A percentile compares a stretch with the other conserved stretches of the same genome.
Conservation (phyloP, 2,888 invertebrate genomes). For the Andrena fulva region DNA sequence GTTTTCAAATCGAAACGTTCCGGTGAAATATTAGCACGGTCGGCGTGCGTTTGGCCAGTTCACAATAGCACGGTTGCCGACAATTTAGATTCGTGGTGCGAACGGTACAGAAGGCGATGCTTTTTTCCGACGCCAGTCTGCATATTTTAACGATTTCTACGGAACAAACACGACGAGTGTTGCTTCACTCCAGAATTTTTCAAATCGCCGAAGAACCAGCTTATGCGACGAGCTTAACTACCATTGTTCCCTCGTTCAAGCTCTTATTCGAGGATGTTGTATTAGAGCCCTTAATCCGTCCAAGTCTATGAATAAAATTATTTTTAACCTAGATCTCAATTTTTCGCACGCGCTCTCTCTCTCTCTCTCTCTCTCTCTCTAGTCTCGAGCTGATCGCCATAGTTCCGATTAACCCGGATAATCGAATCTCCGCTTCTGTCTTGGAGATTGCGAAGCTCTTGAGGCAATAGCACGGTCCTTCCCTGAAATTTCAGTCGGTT, state of each 20-base stretch:
- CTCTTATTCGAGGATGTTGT: not conserved
- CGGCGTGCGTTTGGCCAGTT: not conserved
- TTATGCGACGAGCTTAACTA: not conserved
- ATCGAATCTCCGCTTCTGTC: slow-evolving; percentile 24
- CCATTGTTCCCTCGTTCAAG: slow-evolving; percentile 28
- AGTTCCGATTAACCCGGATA: slow-evolving; percentile 20
- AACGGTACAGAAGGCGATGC: not conserved
- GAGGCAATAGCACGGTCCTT: no score
- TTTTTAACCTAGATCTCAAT: slow-evolving; percentile 37
- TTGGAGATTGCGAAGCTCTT: no score
- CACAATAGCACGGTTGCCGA: slow-evolving; percentile 6
- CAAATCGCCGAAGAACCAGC: no score
- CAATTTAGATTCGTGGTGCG: not conserved
- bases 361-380: no score
- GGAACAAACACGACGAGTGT: not conserved
- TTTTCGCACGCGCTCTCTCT: not conserved
- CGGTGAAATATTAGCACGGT: slow-evolving; percentile 30
- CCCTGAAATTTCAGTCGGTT: no score
- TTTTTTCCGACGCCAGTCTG: not conserved
- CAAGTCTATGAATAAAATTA: slow-evolving; percentile 49
- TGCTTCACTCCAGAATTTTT: no score
- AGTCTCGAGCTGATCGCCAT: not conserved
- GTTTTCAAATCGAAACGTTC: slow-evolving; percentile 13
- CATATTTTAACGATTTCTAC: not conserved
- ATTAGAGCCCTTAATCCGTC: slow-evolving; percentile 8